Evolutionary conservation across 2,888 invertebrate species (phyloP), one percentile per base, ranked within the genome.

Genomic region (Sarcophaga subvicina): DNA sequence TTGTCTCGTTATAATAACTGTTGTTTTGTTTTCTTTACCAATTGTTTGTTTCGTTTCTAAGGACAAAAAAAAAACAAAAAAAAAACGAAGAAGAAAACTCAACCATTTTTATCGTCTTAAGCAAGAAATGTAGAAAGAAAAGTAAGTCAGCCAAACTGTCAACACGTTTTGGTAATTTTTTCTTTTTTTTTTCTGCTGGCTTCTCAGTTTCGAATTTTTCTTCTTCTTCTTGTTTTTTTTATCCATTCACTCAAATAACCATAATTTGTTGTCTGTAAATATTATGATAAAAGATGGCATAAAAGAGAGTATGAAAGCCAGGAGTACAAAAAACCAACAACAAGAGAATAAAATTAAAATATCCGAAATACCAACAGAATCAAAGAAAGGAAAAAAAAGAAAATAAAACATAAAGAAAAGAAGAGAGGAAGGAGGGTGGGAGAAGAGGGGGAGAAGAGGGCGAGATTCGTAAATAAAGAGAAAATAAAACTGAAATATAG

Each of bases 81-180:
- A 10, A 37, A 10, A 37, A 37, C 8, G 5, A 37, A 8, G 8
- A 37, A 37, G 10, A 37, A 59, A 63, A 25, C 75, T 76, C 62
- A 64, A 20, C 3, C 54, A 63, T 27, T 62, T 64, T 45, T 62
- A 22, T 69, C 62, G 20, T 22, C 14, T 20, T 14, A 45, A 60
- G 17, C 60, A 45, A 22, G 8, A 54, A 54, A 17, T 4, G 12
- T 3, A 54, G 17, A 71, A 45, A 17, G 60, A 85, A 77, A 80
- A 71, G 62, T 80, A 79, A 85, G 82, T 75, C 85, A 85, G 66
- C 82, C 82, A 82, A 86, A 70, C 79, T 86, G 86, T 86, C 86
- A 86, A 86, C 82, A 86, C 62, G 70, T 71, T 85, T 73, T 63
- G 27, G 54, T 78, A 69, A 70, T 63, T 59, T 73, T 63, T 71